phyloP scores from a whole-genome alignment of 1,140 invertebrate genomes.

The Bombus consobrinus region DNA sequence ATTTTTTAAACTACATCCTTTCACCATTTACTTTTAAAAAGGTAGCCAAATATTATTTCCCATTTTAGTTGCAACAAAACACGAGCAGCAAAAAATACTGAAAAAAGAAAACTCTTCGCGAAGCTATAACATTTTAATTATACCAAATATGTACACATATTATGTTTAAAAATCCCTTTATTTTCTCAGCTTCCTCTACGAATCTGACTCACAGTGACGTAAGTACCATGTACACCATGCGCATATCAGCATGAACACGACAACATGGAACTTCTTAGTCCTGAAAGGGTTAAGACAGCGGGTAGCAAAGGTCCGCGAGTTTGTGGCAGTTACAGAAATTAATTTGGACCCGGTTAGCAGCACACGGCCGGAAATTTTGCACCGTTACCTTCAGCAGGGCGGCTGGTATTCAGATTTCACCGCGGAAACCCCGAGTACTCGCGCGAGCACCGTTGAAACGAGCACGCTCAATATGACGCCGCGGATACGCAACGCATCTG shows the following conservation, averaged over 20 bases:
- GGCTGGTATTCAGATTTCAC: not conserved
- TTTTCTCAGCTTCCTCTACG: not conserved
- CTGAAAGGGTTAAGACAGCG: not conserved
- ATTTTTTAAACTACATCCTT: too few relatives aligned
- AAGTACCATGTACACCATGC: too few relatives aligned
- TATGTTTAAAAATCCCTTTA: not conserved
- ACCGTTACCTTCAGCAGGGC: not conserved
- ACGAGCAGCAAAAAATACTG: not conserved
- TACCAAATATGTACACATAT: not conserved
- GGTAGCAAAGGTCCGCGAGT: not conserved
- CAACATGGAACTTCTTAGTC: not conserved
- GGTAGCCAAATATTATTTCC: too few relatives aligned
- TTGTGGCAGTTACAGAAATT: slow-evolving; percentile 21
- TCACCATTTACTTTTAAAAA: too few relatives aligned
- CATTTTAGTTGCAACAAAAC: too few relatives aligned
- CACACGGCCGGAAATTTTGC: slow-evolving; percentile 3
- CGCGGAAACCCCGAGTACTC: not conserved
- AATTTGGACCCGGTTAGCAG: slow-evolving; percentile 16
- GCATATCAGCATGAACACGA: not conserved
- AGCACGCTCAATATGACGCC: not conserved
- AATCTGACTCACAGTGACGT: not conserved
- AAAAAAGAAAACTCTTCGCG: not conserved
- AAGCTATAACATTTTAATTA: not conserved
- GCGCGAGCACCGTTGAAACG: not conserved
- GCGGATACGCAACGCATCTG: slow-evolving; percentile 10